Conservation (phyloP, 1,140 invertebrate species). For the Drosophila biarmipes region DNA sequence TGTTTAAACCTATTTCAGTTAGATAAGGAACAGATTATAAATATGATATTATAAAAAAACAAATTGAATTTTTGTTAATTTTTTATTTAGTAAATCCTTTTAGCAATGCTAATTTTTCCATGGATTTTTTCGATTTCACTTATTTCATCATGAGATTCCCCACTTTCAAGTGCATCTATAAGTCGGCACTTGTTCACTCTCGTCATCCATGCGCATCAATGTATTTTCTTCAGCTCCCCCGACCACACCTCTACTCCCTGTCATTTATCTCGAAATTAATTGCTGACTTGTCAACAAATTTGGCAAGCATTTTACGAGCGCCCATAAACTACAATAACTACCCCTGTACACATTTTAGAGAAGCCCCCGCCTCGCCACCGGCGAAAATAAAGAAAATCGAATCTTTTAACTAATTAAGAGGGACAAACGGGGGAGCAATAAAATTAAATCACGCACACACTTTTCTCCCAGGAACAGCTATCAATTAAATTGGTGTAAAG, state of each 20-base stretch:
- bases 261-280: slow-evolving; percentile 45
- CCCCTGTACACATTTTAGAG: slow-evolving; percentile 48
- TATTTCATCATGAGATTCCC: no score
- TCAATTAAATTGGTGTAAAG: slow-evolving; percentile 73
- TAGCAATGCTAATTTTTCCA: no score
- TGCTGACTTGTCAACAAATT: slow-evolving; percentile 71
- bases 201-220: not conserved
- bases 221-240: not conserved
- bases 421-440: slow-evolving; percentile 51
- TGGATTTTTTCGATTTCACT: no score
- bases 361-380: not conserved
- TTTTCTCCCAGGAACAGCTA: slow-evolving; percentile 23
- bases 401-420: slow-evolving; percentile 81
- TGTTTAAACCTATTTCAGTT: no score
- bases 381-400: slow-evolving; percentile 43
- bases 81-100: no score
- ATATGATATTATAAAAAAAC: no score
- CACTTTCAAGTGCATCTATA: slow-evolving; percentile 17
- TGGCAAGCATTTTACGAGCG: slow-evolving; percentile 64
- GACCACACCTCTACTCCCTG: slow-evolving; percentile 4
- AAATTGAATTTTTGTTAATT: no score
- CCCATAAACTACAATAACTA: slow-evolving; percentile 47
- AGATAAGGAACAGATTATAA: no score
- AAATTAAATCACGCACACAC: slow-evolving; percentile 67
- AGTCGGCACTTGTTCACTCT: slow-evolving; percentile 15